Base-by-base conservation (phyloP, 2,888 invertebrate species). In the Drosophila peninsularis region DNA sequence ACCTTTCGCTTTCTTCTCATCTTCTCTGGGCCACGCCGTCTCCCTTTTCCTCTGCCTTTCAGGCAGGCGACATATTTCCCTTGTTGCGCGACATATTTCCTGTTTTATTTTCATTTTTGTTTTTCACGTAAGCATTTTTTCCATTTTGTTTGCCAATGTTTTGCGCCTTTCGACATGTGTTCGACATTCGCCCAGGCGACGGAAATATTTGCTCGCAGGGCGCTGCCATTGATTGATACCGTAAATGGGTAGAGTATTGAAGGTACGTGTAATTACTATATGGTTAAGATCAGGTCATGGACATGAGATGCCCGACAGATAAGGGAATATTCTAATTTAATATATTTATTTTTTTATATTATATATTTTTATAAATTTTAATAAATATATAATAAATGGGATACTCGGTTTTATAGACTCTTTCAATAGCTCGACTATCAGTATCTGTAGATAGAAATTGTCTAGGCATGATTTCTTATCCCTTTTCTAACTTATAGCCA, bases 91-190 rank as follows among this genome's bases (percentile, higher is more conserved):
- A 49, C 80, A 76, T 61, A 75, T 70, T 75, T 76, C 52, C 53
- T 24, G 14, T 64, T 56, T 56, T 36, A 64, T 67, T 82, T 70
- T 53, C 77, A 70, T 68, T 71, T 66, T 60, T 62, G 49, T 62
- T 77, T 75, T 71, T 71, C 78, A 88, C 73, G 68, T 78, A 81
- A 84, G 11, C 13, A 52, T 27, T 75, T 81, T 87, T 89, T 75
- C 73, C 73, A 87, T 89, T 84, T 89, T 73, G 70, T 63, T 86
- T 85, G 80, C 67, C 71, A 82, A 80, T 86, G 75, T 78, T 71
- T 84, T 73, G 85, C 72, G 71, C 71, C 82, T 71, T 75, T 78
- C 85, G 79, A 83, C 89, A 89, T 85, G 73, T 89, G 89, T 89
- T 87, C 78, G 83, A 73, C 78, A 84, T 87, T 75, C 78, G 75